Evolutionary conservation across 2,888 invertebrate species (phyloP).

Genomic region (Mongoloraphidia duomilia): DNA sequence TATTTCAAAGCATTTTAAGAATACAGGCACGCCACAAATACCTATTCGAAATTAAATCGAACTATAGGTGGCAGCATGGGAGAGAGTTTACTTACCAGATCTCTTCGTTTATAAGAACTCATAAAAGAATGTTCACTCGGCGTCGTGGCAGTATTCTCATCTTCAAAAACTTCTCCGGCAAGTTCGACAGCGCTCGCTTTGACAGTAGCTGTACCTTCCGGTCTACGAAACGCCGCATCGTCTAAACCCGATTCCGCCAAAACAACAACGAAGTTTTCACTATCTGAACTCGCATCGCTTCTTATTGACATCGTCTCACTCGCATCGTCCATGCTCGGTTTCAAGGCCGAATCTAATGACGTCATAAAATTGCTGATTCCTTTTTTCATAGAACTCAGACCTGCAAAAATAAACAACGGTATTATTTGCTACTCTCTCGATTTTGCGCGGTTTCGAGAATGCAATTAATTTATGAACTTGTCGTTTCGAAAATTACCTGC

Average conservation of each 20-base stretch:
- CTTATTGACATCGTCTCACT: conserved; percentile 61
- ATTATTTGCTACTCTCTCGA: too few species aligned
- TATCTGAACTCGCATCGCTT: conserved; percentile 79
- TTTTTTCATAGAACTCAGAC: conserved; percentile 66
- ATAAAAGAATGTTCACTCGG: conserved; percentile 73
- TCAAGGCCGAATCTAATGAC: conserved; percentile 68
- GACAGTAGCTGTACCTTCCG: conserved; percentile 17
- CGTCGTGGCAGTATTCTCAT: conserved; percentile 54
- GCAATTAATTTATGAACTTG: conserved; percentile 1
- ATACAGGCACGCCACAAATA: too few species aligned
- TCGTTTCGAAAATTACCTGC: conserved; percentile 24
- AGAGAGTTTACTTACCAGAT: conserved; percentile 41
- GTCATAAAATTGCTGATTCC: conserved; percentile 72
- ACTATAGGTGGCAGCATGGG: too few species aligned
- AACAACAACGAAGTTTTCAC: conserved; percentile 69
- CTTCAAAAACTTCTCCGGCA: conserved; percentile 72
- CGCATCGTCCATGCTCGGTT: conserved; percentile 55
- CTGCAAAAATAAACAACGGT: conserved; percentile 23
- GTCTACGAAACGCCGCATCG: conserved; percentile 49
- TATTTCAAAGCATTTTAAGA: too few species aligned
- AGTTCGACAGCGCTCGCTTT: conserved; percentile 46
- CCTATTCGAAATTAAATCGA: too few species aligned
- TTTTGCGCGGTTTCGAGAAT: neutral
- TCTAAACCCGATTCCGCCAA: conserved; percentile 43
- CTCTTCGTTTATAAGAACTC: conserved; percentile 63